Percentiles rank a stretch among this genome's conserved stretches.
These are phyloP conservation scores for Malacoctenus gilli DNA, from an alignment of 2,797 vertebrate species.

Conservation along the genomic window DNA sequence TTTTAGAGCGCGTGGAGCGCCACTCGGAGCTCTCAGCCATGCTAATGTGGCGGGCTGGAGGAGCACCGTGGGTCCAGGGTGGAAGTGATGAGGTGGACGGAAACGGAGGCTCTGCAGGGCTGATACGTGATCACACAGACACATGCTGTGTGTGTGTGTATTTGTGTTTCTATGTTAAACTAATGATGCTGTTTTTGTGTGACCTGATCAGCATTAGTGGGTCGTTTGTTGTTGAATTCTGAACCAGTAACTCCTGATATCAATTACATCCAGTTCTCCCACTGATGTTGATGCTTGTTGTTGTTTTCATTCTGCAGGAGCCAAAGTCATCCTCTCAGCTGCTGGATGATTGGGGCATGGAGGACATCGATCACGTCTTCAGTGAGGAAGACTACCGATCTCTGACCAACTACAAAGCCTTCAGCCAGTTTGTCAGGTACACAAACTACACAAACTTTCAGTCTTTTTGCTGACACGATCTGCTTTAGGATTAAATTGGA, in stretches of 20 bases:
- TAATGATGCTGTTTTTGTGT: too few relatives aligned
- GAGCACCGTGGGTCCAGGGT: neutral
- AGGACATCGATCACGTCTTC: slow-evolving; percentile 96
- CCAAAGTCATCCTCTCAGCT: slow-evolving; percentile 96
- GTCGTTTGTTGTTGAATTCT: too few relatives aligned
- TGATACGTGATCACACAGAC: too few relatives aligned
- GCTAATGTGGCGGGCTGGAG: neutral
- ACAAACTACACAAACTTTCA: too few relatives aligned
- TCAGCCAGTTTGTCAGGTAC: slow-evolving; percentile 95
- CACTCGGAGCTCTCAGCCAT: neutral
- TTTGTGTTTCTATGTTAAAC: too few relatives aligned
- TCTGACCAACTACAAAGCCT: slow-evolving; percentile 98
- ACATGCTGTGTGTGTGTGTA: too few relatives aligned
- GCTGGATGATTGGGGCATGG: slow-evolving; percentile 97
- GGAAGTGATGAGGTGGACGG: too few relatives aligned
- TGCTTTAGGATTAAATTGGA: too few relatives aligned
- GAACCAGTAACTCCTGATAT: neutral
- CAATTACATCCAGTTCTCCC: neutral
- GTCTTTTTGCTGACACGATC: too few relatives aligned
- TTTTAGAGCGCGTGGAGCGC: slow-evolving; percentile 11
- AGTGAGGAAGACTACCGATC: slow-evolving; percentile 95
- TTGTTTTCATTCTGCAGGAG: slow-evolving; percentile 80
- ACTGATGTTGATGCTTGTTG: neutral
- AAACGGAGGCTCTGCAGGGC: too few relatives aligned
- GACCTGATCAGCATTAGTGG: too few relatives aligned